These are phyloP conservation scores for Scolopax rusticola DNA, from an alignment of 2,797 vertebrate genomes.

Conservation along the genomic window DNA sequence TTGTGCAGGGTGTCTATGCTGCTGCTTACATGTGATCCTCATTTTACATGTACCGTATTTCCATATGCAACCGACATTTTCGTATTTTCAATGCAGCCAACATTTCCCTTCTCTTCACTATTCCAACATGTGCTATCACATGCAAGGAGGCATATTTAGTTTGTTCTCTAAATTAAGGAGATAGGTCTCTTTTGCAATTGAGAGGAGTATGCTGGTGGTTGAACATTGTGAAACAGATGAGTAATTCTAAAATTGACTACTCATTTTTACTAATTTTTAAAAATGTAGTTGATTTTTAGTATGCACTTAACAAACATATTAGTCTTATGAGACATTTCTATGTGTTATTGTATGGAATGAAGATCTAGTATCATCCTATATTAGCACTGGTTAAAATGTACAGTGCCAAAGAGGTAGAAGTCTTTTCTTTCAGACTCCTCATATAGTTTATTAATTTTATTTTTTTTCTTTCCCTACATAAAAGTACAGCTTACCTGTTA, in stretches of 20 bases:
- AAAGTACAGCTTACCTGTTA: background rate
- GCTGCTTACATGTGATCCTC: background rate
- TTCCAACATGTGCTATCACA: background rate
- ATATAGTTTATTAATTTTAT: background rate
- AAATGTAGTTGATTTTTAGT: background rate
- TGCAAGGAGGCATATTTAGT: background rate
- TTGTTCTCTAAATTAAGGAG: background rate
- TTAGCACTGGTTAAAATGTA: background rate
- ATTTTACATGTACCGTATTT: accelerated
- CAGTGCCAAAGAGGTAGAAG: background rate
- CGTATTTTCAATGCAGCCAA: background rate
- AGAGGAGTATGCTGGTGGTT: background rate
- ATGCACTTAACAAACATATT: background rate
- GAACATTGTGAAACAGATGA: background rate
- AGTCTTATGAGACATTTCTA: background rate
- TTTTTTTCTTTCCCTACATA: background rate
- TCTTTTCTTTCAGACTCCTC: background rate
- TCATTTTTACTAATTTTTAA: background rate
- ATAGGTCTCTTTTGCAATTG: background rate
- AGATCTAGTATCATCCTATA: background rate
- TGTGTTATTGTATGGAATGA: background rate
- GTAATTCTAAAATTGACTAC: background rate
- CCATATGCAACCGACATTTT: no score
- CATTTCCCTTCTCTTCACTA: background rate
- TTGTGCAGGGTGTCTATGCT: background rate